Conservation (phyloP, 1,140 invertebrate genomes). For the Sminthurinus signatus region DNA sequence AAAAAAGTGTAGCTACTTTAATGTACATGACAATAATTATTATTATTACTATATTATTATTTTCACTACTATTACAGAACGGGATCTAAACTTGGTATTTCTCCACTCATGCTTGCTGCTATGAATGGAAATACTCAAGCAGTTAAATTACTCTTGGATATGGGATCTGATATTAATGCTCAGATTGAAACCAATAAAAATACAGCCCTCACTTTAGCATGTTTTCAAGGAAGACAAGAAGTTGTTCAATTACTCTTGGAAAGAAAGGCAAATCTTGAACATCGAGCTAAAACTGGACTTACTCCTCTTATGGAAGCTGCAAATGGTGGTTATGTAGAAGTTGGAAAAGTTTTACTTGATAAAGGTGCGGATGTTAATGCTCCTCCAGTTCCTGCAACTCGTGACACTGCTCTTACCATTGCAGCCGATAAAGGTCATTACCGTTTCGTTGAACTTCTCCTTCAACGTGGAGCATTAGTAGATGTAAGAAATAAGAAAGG, state of each 20-base stretch:
- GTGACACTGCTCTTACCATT: slow-evolving; percentile 97
- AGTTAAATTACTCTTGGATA: slow-evolving; percentile 84
- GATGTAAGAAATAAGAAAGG: slow-evolving; percentile 99
- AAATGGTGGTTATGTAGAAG: slow-evolving; percentile 97
- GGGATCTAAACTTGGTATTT: slow-evolving; percentile 94
- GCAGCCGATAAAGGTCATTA: slow-evolving; percentile 98
- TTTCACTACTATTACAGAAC: too few species aligned
- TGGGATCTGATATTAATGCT: slow-evolving; percentile 98
- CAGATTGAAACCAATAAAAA: slow-evolving; percentile 99
- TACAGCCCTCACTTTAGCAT: slow-evolving; percentile 95
- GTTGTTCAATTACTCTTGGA: slow-evolving; percentile 93
- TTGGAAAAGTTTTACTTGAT: slow-evolving; percentile 88
- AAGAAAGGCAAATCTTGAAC: slow-evolving; percentile 96
- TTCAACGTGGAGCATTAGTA: slow-evolving; percentile 69
- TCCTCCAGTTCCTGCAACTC: slow-evolving; percentile 90
- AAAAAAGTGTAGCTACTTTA: too few species aligned
- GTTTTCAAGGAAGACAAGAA: slow-evolving; percentile 98
- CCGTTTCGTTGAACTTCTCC: slow-evolving; percentile 85
- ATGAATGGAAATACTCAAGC: slow-evolving; percentile 98
- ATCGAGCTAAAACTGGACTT: slow-evolving; percentile 96
- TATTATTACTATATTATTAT: too few species aligned
- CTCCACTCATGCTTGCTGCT: slow-evolving; percentile 96
- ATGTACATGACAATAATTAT: too few species aligned
- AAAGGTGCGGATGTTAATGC: slow-evolving; percentile 98
- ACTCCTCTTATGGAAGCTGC: slow-evolving; percentile 99